phyloP scores from a whole-genome alignment of 1,140 invertebrate genomes.

The Gonioctena quinquepunctata region DNA sequence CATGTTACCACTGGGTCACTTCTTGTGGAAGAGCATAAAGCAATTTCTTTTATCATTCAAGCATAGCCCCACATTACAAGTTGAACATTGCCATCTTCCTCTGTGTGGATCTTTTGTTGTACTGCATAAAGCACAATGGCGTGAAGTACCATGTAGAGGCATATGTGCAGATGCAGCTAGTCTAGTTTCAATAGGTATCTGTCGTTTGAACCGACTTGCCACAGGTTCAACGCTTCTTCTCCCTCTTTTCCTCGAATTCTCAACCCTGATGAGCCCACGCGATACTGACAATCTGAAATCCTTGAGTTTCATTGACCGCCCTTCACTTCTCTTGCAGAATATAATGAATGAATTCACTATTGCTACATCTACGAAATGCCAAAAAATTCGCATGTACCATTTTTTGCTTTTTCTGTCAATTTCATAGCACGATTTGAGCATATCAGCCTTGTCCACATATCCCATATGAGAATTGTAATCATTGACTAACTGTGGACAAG shows the following conservation, averaged over 20 bases:
- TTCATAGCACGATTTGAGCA: constrained; percentile 48
- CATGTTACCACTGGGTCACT: too few species aligned
- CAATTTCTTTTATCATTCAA: not conserved
- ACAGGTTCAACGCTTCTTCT: not conserved
- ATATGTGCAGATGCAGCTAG: constrained; percentile 15
- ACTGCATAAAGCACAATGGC: constrained; percentile 27
- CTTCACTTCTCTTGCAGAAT: constrained; percentile 21
- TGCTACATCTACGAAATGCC: constrained; percentile 32
- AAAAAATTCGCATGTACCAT: constrained; percentile 43
- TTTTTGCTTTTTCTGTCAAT: constrained; percentile 51
- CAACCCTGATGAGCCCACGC: constrained; percentile 26
- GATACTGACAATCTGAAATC: constrained; percentile 25
- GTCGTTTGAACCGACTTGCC: not conserved
- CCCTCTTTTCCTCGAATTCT: not conserved
- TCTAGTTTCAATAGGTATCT: not conserved
- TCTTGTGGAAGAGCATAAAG: too few species aligned
- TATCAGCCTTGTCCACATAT: constrained; percentile 53
- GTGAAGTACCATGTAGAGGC: constrained; percentile 16
- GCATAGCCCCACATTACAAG: constrained; percentile 11
- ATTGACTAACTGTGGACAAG: constrained; percentile 33
- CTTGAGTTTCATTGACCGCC: constrained; percentile 10
- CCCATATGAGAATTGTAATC: constrained; percentile 55
- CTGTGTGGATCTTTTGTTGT: constrained; percentile 18
- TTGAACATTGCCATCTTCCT: constrained; percentile 13
- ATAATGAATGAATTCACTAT: constrained; percentile 32